Base-by-base conservation (phyloP, 2,113 vertebrate species). In the Scytalopus superciliaris region DNA sequence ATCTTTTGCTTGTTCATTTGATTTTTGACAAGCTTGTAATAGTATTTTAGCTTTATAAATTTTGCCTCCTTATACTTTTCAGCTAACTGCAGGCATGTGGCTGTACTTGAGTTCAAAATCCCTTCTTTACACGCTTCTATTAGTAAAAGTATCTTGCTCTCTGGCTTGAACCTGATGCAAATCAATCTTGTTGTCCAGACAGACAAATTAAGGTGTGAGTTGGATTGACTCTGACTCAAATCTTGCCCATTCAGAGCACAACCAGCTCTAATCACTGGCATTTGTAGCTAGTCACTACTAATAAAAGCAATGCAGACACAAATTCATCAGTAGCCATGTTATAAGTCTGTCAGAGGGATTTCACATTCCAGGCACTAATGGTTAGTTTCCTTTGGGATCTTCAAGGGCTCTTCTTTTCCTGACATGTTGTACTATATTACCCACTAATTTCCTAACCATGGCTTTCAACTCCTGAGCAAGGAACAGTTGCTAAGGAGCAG, bases 401-500 rank as follows among this genome's bases (percentile, higher is more conserved):
- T 84, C 76, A 84, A 87, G 86, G 52, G 10, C 52, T 68, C 47
- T 92, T 76, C 72, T 84, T 86, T 89, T 81, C 47, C 52, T 90
- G 67, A 78, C 30, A 67, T 30, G 12, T 80, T 85, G 28, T 70
- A 22, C 50, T 92, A 2, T 69, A 47, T 92, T 92, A 92, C 64
- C 21, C 77, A 42, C 80, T 76, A 89, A 78, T 87, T 90, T 96
- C 86, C 85, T 70, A 80, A 62, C 72, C 0, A 0, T 83, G 28
- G 14, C 57, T 95, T 93, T 86, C 66, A 80, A 64, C 45, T 69
- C 55, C 57, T 73, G 73, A 84, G 59, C 21, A 77, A 81, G 52
- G n/a, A 89, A 24, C 37, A 74, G 68, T 89, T 97, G 86, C 95
- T 92, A 93, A 90, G 83, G 47, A 92, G 76, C 72, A 78, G 80